Evolutionary conservation across 1,140 invertebrate species (phyloP).

Genomic region (Calliopsis andreniformis): DNA sequence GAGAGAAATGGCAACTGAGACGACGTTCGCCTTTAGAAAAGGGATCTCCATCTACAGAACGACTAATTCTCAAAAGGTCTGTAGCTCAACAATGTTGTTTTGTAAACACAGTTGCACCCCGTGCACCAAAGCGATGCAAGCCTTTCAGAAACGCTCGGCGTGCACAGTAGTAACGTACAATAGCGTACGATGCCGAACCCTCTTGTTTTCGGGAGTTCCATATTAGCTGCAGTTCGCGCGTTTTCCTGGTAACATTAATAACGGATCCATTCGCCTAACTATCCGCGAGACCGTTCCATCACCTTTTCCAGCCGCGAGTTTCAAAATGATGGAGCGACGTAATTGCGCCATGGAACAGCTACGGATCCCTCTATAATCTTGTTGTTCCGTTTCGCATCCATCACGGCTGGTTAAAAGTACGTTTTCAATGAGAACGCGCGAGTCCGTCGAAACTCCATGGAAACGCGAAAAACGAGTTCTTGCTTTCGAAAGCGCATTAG

Average conservation of each 20-base stretch:
- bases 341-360: slow-evolving; percentile 10
- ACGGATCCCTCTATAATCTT: slow-evolving; percentile 22
- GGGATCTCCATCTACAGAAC: too few species aligned
- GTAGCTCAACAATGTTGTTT: too few species aligned
- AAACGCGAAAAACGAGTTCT: neutral
- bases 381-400: slow-evolving; percentile 41
- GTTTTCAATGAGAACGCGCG: neutral
- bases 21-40: neutral
- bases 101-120: neutral
- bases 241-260: slow-evolving; percentile 19
- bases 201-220: neutral
- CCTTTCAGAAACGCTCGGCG: neutral
- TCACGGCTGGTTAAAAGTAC: slow-evolving; percentile 25
- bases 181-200: neutral
- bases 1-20: neutral
- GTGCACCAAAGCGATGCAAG: too few species aligned
- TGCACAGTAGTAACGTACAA: neutral
- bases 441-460: neutral
- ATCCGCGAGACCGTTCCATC: slow-evolving; percentile 17
- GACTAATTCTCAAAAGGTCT: neutral
- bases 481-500: slow-evolving; percentile 9
- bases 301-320: slow-evolving; percentile 3
- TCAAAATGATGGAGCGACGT: slow-evolving; percentile 30
- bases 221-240: neutral
- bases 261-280: slow-evolving; percentile 9